Base-by-base conservation (phyloP, 1,140 invertebrate species). In the Procambarus virginalis region DNA sequence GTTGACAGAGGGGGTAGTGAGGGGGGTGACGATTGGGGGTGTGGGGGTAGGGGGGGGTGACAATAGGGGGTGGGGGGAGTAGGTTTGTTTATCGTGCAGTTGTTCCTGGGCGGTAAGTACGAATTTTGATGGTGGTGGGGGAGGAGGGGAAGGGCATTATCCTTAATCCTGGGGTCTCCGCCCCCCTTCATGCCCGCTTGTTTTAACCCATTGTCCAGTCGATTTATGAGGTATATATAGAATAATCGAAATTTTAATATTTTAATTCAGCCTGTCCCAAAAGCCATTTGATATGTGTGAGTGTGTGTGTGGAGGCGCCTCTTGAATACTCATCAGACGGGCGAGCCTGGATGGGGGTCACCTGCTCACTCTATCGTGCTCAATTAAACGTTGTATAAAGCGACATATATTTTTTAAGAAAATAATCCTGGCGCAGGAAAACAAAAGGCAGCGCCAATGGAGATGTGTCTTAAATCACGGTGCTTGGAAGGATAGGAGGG, bases 181-280 rank as follows among this genome's bases (percentile, higher is more conserved):
- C 80, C 80, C 20, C 55, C 80, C 34, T 82, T 82, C 80, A 68
- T 64, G 3, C 58, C 78, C 3, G 20, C 80, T 46, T 82, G 80
- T 82, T 82, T 82, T 55, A 46, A 48, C 80, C 51, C 80, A 68
- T 82, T 82, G 80, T 82, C 64, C 17, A 45, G 60, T 10, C 80
- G 80, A 82, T 82, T 82, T 70, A 82, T 46, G 80, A 82, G 80
- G 80, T 64, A 46, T 22, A 82, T 45, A 55, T 82, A 82, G 12
- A 64, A 82, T 82, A 64, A 82, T 82, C 80, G 80, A 82, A 82
- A 64, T 68, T 82, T 82, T 82, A 82, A 82, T 82, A 82, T 68
- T 82, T 82, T 55, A 82, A 55, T 82, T 48, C 6, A 34, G 14
- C 3, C 80, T 6, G 58, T 9, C 80, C 34, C 80, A 60, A 82